Base-by-base conservation (phyloP, 2,888 invertebrate genomes). In the Coelogynopora nodosa region DNA sequence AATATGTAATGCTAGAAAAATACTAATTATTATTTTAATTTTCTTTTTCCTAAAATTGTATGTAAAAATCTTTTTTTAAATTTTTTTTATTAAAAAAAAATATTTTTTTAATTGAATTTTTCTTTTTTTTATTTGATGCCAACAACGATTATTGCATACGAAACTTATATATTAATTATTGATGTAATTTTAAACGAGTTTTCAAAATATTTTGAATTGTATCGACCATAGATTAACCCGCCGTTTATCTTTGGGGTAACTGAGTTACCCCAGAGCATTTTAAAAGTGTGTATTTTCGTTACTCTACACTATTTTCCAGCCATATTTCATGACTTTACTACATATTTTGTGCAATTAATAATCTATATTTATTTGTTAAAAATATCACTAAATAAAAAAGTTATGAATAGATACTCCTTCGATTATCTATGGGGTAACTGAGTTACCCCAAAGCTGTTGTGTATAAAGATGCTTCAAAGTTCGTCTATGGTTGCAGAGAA, bases 361-460 rank as follows among this genome's bases (percentile, higher is more conserved):
- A 5, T 23, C 23, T 74, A 74, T 23, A 23, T 74, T n/a, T 74
- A 23, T 74, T 74, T 26, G 49, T 74, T 74, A 26, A 74, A 74
- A 13, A 74, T 23, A 2, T 13, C 27, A 13, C 5, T 2, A 23
- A 23, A 13, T n/a, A 74, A 23, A 23, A 74, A 74, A 74, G 74
- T 74, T 74, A 74, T 23, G 74, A 74, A 74, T 74, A 74, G 74
- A 74, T 74, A 26, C 27, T 74, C 74, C 27, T 74, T 74, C 74
- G 74, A 23, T 74, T 74, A 74, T 74, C 74, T 74, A n/a, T 74
- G 74, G 74, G 74, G 74, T 74, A 74, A 74, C 5, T 74, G 5
- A 74, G 74, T 74, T 49, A 49, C 49, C 49, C 49, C 49, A 49
- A 49, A 49, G 49, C 49, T 49, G 5, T n/a, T n/a, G n/a, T n/a